Evolutionary conservation across 2,113 vertebrate genomes (phyloP).

Genomic region (Cyanoderma ruficeps): DNA sequence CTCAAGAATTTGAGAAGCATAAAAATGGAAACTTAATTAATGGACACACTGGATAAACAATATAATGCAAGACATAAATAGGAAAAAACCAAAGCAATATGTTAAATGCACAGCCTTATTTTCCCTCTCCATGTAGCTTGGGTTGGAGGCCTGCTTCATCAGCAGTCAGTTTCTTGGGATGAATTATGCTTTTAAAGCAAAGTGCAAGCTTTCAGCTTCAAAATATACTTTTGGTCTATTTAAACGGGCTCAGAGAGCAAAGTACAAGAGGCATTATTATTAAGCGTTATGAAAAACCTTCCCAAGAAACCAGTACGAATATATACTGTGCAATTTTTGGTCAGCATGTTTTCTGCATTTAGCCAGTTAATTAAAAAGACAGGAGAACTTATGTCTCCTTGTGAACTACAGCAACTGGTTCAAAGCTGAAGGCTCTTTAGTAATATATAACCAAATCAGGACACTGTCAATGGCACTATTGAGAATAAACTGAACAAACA

Average conservation of each 20-base stretch:
- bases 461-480: background rate
- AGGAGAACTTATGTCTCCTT: background rate
- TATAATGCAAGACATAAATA: background rate
- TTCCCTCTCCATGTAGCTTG: background rate
- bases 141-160: background rate
- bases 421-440: conserved; percentile 22
- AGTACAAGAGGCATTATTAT: background rate
- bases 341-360: background rate
- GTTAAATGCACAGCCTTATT: background rate
- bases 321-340: background rate
- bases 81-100: background rate
- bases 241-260: background rate
- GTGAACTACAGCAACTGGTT: background rate
- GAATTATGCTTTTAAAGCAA: background rate
- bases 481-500: background rate
- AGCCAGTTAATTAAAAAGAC: conserved; percentile 21
- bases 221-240: background rate
- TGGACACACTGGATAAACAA: background rate
- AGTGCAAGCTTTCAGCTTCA: conserved; percentile 13
- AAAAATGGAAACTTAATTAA: background rate
- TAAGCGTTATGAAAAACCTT: background rate
- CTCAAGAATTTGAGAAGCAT: background rate
- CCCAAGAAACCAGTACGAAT: background rate
- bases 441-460: background rate
- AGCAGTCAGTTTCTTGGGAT: background rate